phyloP scores from a whole-genome alignment of 2,113 vertebrate species.

The Urocolius indicus region DNA sequence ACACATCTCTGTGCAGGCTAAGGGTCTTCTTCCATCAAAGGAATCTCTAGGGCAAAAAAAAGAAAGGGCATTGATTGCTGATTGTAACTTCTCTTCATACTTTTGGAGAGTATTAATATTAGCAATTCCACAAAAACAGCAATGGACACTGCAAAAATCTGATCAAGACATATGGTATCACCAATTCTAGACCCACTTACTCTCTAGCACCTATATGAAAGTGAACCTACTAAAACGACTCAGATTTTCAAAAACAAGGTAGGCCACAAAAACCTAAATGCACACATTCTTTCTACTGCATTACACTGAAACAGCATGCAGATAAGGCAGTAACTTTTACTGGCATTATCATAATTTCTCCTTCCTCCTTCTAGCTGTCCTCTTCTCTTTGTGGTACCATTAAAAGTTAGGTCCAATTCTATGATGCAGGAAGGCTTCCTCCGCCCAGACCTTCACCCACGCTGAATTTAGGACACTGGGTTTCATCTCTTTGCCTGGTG shows the following conservation, averaged over 20 bases:
- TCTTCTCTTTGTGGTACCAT: background rate
- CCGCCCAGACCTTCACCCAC: background rate
- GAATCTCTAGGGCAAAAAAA: slow-evolving; percentile 81
- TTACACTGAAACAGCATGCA: background rate
- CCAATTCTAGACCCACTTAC: background rate
- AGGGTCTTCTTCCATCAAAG: slow-evolving; percentile 84
- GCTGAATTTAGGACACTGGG: background rate
- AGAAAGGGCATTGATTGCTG: slow-evolving; percentile 6
- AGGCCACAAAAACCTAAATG: background rate
- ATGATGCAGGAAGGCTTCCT: background rate
- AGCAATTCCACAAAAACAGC: background rate
- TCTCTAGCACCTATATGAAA: background rate
- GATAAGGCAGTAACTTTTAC: background rate
- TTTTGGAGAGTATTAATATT: background rate
- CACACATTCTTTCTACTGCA: background rate
- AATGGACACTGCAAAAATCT: background rate
- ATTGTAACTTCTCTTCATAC: background rate
- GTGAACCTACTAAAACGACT: background rate
- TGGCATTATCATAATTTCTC: background rate
- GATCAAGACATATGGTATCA: background rate
- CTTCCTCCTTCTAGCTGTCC: background rate
- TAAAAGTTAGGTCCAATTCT: background rate
- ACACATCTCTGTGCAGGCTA: slow-evolving; percentile 31
- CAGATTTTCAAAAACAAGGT: background rate
- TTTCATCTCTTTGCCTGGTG: background rate